Evolutionary conservation across 2,888 invertebrate genomes (phyloP).

Genomic region (Orthonevra nobilis): DNA sequence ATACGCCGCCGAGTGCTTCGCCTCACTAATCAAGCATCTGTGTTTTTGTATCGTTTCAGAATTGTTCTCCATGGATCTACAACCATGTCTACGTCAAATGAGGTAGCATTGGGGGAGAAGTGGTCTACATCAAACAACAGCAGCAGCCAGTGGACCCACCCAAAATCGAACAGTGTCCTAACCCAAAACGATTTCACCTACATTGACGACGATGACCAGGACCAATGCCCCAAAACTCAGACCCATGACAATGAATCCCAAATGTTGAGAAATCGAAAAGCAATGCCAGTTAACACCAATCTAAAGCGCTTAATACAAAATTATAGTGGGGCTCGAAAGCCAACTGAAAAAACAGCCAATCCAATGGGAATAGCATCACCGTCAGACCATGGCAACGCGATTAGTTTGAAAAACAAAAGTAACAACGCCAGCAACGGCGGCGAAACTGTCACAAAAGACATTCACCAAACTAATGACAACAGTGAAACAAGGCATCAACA

Average conservation of each 20-base stretch:
- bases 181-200: conserved; percentile 77
- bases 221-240: conserved; percentile 17
- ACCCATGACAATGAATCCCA: conserved; percentile 41
- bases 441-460: conserved; percentile 71
- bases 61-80: conserved; percentile 77
- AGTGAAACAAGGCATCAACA: conserved; percentile 58
- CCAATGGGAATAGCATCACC: conserved; percentile 40
- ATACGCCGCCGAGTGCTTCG: conserved; percentile 35
- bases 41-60: conserved; percentile 73
- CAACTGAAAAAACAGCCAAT: conserved; percentile 33
- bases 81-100: conserved; percentile 79
- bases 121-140: conserved; percentile 77
- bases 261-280: conserved; percentile 61
- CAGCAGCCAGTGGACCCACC: conserved; percentile 75
- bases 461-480: conserved; percentile 55
- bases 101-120: conserved; percentile 78
- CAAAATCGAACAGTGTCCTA: conserved; percentile 75
- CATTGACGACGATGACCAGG: conserved; percentile 76
- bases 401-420: conserved; percentile 31
- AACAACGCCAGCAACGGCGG: conserved; percentile 63
- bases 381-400: conserved; percentile 19
- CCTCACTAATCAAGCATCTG: conserved; percentile 21
- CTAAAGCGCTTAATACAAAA: conserved; percentile 14
- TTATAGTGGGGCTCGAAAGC: conserved; percentile 1
- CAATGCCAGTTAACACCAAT: conserved; percentile 71